Conservation (phyloP, 2,888 invertebrate genomes). For the Drosophila buzzatii region DNA sequence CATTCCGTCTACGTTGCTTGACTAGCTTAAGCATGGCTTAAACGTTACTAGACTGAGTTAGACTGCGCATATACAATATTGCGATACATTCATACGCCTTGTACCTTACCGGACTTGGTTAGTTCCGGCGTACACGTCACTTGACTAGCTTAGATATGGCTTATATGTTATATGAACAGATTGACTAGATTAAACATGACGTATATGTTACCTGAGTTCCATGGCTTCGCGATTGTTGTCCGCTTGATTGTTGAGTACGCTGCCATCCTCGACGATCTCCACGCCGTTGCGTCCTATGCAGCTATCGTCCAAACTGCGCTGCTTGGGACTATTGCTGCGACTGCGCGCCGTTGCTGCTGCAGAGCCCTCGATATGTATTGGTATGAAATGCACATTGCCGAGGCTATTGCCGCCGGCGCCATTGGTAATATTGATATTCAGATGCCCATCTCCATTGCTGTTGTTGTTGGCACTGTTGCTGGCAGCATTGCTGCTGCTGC, state of each 20-base stretch:
- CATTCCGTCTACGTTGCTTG: too few relatives aligned
- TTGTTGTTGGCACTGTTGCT: not conserved
- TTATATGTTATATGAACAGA: conserved; percentile 28
- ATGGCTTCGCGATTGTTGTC: conserved; percentile 48
- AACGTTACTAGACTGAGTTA: too few relatives aligned
- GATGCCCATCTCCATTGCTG: conserved; percentile 70
- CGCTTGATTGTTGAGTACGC: conserved; percentile 49
- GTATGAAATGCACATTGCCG: conserved; percentile 84
- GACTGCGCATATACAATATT: too few relatives aligned
- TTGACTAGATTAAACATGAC: not conserved
- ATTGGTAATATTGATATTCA: conserved; percentile 83
- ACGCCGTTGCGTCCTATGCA: conserved; percentile 76
- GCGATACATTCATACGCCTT: too few relatives aligned
- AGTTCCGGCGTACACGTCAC: conserved; percentile 56
- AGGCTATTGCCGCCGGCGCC: conserved; percentile 82
- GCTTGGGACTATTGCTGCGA: conserved; percentile 71
- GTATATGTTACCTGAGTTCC: conserved; percentile 68
- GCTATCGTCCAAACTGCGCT: conserved; percentile 81
- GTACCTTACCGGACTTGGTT: not conserved
- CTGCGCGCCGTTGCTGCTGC: conserved; percentile 48
- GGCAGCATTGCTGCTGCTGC: conserved; percentile 29
- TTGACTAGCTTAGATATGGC: conserved; percentile 10
- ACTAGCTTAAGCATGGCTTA: too few relatives aligned
- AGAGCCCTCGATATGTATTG: conserved; percentile 81
- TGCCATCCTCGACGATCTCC: conserved; percentile 82